Evolutionary conservation across 1,140 invertebrate species (phyloP), one percentile per base, ranked within the genome.

Genomic region (Psilanteris sp.): DNA sequence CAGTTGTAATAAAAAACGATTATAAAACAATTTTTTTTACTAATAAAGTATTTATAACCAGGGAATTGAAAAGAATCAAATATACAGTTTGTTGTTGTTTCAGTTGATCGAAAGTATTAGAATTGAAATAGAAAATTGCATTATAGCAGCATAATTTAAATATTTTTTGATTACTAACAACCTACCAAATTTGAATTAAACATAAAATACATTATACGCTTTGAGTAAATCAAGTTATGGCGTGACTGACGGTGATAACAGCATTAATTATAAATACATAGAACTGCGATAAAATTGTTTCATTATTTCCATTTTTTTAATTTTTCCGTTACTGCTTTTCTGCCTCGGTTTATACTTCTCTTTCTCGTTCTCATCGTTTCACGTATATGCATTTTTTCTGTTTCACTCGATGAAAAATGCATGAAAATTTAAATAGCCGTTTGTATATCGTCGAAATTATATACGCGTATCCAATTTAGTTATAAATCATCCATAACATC

Each of bases 211-310:
- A 32, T 61, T 34, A 61, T 44, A 10, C 57, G 26, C 26, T 24
- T 41, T 13, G 31, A 43, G 18, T 27, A 50, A 54, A 50, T 54
- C 39, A 66, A 66, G 11, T 41, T 39, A 20, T 66, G 54, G 46
- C 67, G 67, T 72, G 67, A 72, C 67, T 36, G 5, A 9, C 24
- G 16, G 22, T 59, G 67, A 72, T 72, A 72, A 62, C 46, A 37
- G 46, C 16, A 61, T 62, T 72, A 72, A 72, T 72, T 57, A 62
- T 55, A 54, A 61, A 29, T 24, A 41, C 39, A 54, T 59, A 36
- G 24, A 14, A 50, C 52, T 46, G 67, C 31, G 68, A 57, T 55
- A 41, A 62, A 54, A 72, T 54, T 61, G 46, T 61, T 72, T 62
- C 62, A 67, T 55, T 67, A 54, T 54, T 54, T 37, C 18, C 26